Conservation (phyloP, 2,797 vertebrate species). For the Australoheros facetus region DNA sequence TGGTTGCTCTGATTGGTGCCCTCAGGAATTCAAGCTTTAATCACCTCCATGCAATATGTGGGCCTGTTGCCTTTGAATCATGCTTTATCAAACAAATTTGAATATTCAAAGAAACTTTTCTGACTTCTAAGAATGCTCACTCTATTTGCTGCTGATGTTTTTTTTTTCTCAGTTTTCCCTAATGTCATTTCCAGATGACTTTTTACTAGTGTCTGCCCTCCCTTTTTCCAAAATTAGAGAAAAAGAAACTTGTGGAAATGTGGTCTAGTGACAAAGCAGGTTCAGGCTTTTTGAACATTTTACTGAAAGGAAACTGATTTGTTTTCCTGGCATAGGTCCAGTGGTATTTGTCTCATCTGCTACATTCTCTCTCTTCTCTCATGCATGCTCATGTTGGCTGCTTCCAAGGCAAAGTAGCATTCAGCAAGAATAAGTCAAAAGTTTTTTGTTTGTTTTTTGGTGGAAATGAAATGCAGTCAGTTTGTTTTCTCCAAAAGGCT, state of each 20-base stretch:
- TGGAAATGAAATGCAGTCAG: conserved; percentile 30
- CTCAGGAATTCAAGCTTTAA: conserved; percentile 49
- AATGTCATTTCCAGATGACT: conserved; percentile 79
- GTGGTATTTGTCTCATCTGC: conserved; percentile 50
- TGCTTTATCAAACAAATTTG: conserved; percentile 7
- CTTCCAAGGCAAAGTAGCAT: conserved; percentile 24
- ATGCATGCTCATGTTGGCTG: conserved; percentile 33
- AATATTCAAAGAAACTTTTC: background rate
- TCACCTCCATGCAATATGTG: conserved; percentile 19
- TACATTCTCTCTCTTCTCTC: conserved; percentile 43
- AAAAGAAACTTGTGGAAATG: conserved; percentile 48
- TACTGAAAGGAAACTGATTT: conserved; percentile 61
- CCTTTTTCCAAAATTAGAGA: conserved; percentile 29
- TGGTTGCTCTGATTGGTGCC: conserved; percentile 51
- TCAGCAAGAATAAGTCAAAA: conserved; percentile 28
- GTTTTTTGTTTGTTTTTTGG: conserved; percentile 7
- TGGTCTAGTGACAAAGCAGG: conserved; percentile 27
- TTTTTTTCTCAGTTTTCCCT: conserved; percentile 39
- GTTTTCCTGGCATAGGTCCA: conserved; percentile 60
- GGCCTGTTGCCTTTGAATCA: background rate
- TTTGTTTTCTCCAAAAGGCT: conserved; percentile 25
- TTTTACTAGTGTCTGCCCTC: conserved; percentile 55
- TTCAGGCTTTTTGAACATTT: conserved; percentile 32
- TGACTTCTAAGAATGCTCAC: background rate
- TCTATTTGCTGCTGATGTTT: conserved; percentile 17